These are phyloP conservation scores for Caenorhabditis macrosperma DNA, from an alignment of 2,888 invertebrate species.

Conservation along the genomic window DNA sequence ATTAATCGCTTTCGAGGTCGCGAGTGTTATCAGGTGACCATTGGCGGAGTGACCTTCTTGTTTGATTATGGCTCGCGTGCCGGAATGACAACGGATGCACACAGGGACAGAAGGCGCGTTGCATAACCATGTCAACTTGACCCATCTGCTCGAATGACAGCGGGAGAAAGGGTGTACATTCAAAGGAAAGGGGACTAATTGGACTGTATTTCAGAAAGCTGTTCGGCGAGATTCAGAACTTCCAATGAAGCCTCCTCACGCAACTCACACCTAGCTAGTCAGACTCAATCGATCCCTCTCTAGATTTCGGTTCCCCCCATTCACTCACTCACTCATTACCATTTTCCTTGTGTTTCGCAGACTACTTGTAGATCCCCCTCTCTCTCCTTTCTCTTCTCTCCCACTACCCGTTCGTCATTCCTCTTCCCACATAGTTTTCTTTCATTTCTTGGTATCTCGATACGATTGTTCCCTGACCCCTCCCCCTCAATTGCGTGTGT, in stretches of 20 bases:
- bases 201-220: slow-evolving; percentile 50
- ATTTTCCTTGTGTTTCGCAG: slow-evolving; percentile 11
- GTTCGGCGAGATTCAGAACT: slow-evolving; percentile 59
- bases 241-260: slow-evolving; percentile 14
- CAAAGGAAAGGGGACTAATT: background rate
- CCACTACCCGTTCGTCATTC: slow-evolving; percentile 19
- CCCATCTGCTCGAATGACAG: slow-evolving; percentile 7
- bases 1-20: background rate
- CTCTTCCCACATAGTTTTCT: slow-evolving; percentile 27
- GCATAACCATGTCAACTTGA: slow-evolving; percentile 21
- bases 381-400: too few species aligned
- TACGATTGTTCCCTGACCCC: slow-evolving; percentile 12
- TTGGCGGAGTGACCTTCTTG: background rate
- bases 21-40: background rate
- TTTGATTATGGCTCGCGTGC: background rate
- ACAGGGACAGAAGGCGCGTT: slow-evolving; percentile 22
- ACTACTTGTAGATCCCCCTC: slow-evolving; percentile 19
- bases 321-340: slow-evolving; percentile 6
- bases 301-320: slow-evolving; percentile 1
- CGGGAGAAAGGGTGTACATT: too few species aligned
- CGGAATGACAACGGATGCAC: slow-evolving; percentile 2
- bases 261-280: slow-evolving; percentile 10
- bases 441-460: slow-evolving; percentile 47
- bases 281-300: slow-evolving; percentile 7
- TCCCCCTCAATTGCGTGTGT: slow-evolving; percentile 6